These are phyloP conservation scores for Arctopsyche grandis DNA, from an alignment of 1,140 invertebrate species.

Conservation along the genomic window DNA sequence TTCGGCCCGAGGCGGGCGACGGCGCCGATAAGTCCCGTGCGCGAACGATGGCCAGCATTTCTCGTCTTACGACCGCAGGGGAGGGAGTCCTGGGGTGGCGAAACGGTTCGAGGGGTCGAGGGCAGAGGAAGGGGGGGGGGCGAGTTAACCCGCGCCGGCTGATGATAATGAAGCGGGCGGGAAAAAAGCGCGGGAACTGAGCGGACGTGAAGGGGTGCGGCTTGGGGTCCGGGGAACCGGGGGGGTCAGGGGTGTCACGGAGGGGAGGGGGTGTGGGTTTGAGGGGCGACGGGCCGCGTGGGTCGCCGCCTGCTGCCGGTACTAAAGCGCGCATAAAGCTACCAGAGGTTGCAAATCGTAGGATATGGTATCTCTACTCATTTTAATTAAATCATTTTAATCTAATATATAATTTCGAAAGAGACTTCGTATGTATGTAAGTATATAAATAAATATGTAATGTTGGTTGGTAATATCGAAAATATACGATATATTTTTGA, in stretches of 20 bases:
- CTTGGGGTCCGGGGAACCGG: not conserved
- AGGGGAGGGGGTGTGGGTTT: not conserved
- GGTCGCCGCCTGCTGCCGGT: not conserved
- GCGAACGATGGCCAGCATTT: slow-evolving; percentile 1
- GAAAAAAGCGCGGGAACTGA: not conserved
- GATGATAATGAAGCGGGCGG: slow-evolving; percentile 18
- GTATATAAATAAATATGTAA: too few relatives aligned
- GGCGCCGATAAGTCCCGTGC: not conserved
- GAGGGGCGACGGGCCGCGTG: not conserved
- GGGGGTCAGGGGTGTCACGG: not conserved
- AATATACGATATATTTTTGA: too few relatives aligned
- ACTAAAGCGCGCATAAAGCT: not conserved
- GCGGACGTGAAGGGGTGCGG: not conserved
- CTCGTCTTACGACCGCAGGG: not conserved
- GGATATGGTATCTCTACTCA: not conserved
- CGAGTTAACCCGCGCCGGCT: slow-evolving; percentile 11
- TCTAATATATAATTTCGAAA: too few relatives aligned
- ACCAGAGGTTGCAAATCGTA: not conserved
- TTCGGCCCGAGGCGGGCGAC: not conserved
- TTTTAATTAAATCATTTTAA: too few relatives aligned
- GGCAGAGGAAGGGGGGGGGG: not conserved
- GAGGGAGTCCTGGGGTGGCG: too few relatives aligned
- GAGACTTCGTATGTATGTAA: too few relatives aligned
- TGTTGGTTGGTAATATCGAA: too few relatives aligned
- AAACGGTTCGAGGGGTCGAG: too few relatives aligned